Evolutionary conservation across 1,140 invertebrate species (phyloP).

Genomic region (Plectus sambesii): DNA sequence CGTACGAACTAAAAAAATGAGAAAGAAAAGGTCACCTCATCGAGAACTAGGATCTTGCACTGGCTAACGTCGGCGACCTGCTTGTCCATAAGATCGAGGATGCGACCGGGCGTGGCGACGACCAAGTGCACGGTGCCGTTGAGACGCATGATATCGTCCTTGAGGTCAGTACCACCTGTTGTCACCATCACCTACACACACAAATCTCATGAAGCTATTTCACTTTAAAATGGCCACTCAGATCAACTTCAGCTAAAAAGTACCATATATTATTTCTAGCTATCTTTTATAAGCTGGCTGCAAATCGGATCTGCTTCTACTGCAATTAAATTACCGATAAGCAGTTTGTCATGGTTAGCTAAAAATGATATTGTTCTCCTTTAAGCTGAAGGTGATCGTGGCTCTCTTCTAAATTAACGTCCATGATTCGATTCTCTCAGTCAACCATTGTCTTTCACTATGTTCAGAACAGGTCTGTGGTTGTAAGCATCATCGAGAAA

Average conservation of each 20-base stretch:
- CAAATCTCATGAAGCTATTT: conserved; percentile 29
- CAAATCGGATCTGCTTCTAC: too few relatives aligned
- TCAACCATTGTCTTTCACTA: too few relatives aligned
- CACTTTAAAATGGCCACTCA: not conserved
- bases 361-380: too few relatives aligned
- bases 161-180: conserved; percentile 90
- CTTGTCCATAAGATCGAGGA: conserved; percentile 99
- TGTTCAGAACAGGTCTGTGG: too few relatives aligned
- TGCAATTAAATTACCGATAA: too few relatives aligned
- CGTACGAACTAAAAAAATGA: conserved; percentile 9
- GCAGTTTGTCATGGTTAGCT: too few relatives aligned
- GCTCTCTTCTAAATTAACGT: too few relatives aligned
- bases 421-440: too few relatives aligned
- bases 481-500: too few relatives aligned
- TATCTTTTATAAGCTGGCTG: too few relatives aligned
- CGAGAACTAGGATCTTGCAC: conserved; percentile 89
- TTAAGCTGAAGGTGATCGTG: too few relatives aligned
- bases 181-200: conserved; percentile 77
- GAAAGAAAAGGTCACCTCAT: conserved; percentile 57
- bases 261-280: not conserved
- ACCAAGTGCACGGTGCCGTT: conserved; percentile 99
- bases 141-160: conserved; percentile 98
- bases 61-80: conserved; percentile 78
- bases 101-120: conserved; percentile 96
- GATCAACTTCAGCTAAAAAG: conserved; percentile 11